phyloP scores from a whole-genome alignment of 1,140 invertebrate genomes.

The Helicoverpa zea region DNA sequence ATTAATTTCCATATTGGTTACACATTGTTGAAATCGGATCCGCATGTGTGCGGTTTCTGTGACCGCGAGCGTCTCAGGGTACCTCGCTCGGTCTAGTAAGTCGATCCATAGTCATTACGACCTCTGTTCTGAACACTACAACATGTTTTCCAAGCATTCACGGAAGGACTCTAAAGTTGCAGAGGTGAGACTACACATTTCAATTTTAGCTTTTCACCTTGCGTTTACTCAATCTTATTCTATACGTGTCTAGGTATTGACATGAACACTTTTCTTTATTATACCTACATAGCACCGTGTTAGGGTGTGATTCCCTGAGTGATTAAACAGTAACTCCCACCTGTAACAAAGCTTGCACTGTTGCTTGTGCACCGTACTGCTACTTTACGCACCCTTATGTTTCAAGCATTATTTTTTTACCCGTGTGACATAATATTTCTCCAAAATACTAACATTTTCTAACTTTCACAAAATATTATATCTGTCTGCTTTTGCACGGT shows the following conservation, averaged over 20 bases:
- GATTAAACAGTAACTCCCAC: conserved; percentile 58
- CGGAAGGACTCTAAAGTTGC: conserved; percentile 69
- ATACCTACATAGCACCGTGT: conserved; percentile 17
- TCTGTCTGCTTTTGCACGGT: conserved; percentile 65
- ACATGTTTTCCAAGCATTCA: conserved; percentile 83
- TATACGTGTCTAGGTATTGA: conserved; percentile 21
- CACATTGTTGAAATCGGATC: conserved; percentile 59
- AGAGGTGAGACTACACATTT: conserved; percentile 73
- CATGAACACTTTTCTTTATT: conserved; percentile 36
- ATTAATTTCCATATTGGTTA: conserved; percentile 58
- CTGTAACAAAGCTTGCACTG: conserved; percentile 60
- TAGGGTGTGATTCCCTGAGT: conserved; percentile 55
- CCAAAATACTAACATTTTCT: conserved; percentile 86
- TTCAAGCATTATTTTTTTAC: conserved; percentile 59
- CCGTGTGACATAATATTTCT: conserved; percentile 73
- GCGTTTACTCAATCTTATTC: conserved; percentile 1
- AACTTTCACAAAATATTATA: conserved; percentile 60
- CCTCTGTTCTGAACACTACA: conserved; percentile 70
- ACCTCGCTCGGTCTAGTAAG: conserved; percentile 67
- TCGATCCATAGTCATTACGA: conserved; percentile 71
- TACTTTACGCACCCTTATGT: conserved; percentile 60
- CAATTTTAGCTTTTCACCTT: conserved; percentile 38
- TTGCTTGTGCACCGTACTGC: conserved; percentile 68
- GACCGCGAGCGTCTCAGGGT: conserved; percentile 67
- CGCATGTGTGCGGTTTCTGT: conserved; percentile 61